A percentile compares a stretch with the other conserved stretches of the same genome.
phyloP scores from a whole-genome alignment of 1,140 invertebrate genomes.

The Cylas formicarius region DNA sequence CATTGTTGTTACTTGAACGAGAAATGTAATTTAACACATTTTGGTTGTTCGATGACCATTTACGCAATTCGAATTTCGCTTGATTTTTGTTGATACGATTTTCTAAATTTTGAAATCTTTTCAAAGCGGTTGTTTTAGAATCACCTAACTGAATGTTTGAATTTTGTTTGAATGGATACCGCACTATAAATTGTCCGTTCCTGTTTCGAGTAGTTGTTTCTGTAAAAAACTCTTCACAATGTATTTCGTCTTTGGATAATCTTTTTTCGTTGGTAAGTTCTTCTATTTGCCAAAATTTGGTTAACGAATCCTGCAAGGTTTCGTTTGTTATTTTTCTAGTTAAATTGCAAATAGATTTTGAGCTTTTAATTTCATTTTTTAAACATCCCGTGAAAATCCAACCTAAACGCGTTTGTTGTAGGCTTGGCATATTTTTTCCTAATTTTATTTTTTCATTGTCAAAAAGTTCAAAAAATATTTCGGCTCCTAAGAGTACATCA shows the following conservation, averaged over 20 bases:
- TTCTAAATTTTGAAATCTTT: conserved; percentile 11
- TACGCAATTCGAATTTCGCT: no score
- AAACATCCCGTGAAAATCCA: conserved; percentile 25
- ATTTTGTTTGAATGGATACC: conserved; percentile 10
- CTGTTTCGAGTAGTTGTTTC: conserved; percentile 3
- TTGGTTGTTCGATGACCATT: no score
- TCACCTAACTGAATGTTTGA: conserved; percentile 7
- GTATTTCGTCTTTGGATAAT: conserved; percentile 9
- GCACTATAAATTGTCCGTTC: conserved; percentile 8
- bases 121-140: conserved; percentile 6
- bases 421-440: conserved; percentile 18
- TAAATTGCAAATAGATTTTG: not conserved
- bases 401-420: conserved; percentile 35
- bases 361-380: not conserved
- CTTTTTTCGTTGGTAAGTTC: conserved; percentile 1
- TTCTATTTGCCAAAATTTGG: conserved; percentile 16
- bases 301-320: conserved; percentile 11
- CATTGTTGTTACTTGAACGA: no score
- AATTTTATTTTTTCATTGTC: conserved; percentile 25
- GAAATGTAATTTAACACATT: no score
- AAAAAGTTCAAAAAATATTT: conserved; percentile 34
- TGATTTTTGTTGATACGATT: conserved; percentile 4
- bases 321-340: conserved; percentile 2
- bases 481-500: conserved; percentile 32
- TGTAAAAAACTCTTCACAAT: conserved; percentile 10